Percentiles rank a stretch among this genome's conserved stretches.
Evolutionary conservation across 2,113 vertebrate genomes (phyloP).

Genomic region (Crypturellus undulatus): DNA sequence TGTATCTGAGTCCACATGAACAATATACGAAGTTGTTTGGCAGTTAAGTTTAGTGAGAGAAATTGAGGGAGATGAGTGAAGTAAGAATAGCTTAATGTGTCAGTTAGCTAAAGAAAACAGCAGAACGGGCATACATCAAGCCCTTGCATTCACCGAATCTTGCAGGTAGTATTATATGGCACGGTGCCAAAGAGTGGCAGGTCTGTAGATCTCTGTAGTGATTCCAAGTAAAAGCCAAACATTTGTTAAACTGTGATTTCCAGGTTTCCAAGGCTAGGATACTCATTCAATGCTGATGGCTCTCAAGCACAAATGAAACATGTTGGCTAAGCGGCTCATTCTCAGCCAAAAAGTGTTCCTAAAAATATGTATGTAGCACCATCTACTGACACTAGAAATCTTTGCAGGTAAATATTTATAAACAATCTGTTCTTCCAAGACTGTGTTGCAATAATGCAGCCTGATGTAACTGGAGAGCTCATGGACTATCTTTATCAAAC

Average conservation of each 20-base stretch:
- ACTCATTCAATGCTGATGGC: not conserved
- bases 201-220: not conserved
- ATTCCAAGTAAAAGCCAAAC: constrained; percentile 1
- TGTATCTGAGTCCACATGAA: not conserved
- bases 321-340: not conserved
- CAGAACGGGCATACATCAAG: not conserved
- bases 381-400: constrained; percentile 11
- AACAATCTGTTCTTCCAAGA: not conserved
- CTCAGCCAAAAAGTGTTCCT: not conserved
- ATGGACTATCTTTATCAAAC: not conserved
- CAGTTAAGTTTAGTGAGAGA: not conserved
- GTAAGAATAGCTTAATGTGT: not conserved
- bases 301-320: not conserved
- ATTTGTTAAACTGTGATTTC: not conserved
- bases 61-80: not conserved
- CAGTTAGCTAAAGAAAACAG: not conserved
- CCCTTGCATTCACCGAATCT: accelerated
- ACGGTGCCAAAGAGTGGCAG: not conserved
- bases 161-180: not conserved
- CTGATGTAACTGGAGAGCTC: not conserved
- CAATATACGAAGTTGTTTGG: not conserved
- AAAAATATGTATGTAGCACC: constrained; percentile 44
- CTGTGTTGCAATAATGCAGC: accelerated
- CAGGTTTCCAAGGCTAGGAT: not conserved
- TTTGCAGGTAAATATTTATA: not conserved